Percentiles rank a stretch among this genome's conserved stretches.
These are phyloP conservation scores for Silvanus unidentatus DNA, from an alignment of 2,888 invertebrate genomes.

Conservation along the genomic window DNA sequence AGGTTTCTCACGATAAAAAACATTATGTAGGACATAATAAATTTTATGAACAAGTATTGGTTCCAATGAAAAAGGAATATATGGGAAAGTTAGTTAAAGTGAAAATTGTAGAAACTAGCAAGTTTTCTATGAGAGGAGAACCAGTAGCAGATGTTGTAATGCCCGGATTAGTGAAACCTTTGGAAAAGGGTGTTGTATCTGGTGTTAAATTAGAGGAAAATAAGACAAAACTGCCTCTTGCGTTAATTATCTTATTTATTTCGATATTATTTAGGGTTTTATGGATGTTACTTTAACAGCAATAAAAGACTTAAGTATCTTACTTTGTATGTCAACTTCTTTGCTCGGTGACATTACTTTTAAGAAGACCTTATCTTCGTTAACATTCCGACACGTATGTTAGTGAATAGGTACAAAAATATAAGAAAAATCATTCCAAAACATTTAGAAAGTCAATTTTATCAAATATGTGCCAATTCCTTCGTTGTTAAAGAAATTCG, in stretches of 20 bases:
- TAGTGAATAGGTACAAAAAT: too few relatives aligned
- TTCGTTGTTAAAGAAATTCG: too few relatives aligned
- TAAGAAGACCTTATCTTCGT: too few relatives aligned
- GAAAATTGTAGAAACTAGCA: conserved; percentile 60
- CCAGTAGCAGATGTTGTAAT: conserved; percentile 52
- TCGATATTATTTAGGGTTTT: conserved; percentile 47
- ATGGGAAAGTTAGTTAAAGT: conserved; percentile 82
- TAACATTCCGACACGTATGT: too few relatives aligned
- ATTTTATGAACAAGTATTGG: conserved; percentile 85
- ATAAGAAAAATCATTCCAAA: too few relatives aligned
- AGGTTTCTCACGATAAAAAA: conserved; percentile 83
- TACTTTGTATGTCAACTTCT: too few relatives aligned
- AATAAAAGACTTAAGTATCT: conserved; percentile 1
- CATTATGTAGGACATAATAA: conserved; percentile 94
- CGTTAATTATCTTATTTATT: conserved; percentile 39
- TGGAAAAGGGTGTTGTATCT: conserved; percentile 54
- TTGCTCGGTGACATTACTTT: too few relatives aligned
- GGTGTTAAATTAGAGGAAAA: conserved; percentile 37
- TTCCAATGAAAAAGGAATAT: conserved; percentile 69
- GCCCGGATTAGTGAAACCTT: conserved; percentile 51
- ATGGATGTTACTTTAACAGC: conserved; percentile 26
- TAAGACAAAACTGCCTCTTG: conserved; percentile 16
- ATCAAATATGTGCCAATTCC: too few relatives aligned
- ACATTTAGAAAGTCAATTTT: too few relatives aligned
- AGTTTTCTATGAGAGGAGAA: conserved; percentile 73